phyloP scores from a whole-genome alignment of 1,140 invertebrate genomes.

The Euura lappo region DNA sequence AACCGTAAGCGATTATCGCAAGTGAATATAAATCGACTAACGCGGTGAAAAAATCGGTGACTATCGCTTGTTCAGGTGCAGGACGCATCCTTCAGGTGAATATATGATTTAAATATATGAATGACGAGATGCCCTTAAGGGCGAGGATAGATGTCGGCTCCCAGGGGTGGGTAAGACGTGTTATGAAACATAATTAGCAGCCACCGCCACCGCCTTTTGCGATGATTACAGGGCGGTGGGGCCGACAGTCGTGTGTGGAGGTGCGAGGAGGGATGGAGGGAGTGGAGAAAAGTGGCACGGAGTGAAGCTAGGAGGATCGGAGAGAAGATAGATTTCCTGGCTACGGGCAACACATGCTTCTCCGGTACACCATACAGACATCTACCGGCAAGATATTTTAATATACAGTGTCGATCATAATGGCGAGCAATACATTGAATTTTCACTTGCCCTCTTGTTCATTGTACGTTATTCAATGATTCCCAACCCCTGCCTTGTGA shows the following conservation, averaged over 20 bases:
- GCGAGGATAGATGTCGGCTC: constrained; percentile 40
- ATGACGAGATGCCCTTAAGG: constrained; percentile 59
- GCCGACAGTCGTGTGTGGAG: constrained; percentile 46
- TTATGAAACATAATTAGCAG: constrained; percentile 62
- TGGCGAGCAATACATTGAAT: constrained; percentile 1
- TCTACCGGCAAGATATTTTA: background rate
- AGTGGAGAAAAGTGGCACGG: constrained; percentile 17
- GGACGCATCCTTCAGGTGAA: constrained; percentile 39
- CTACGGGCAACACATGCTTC: constrained; percentile 32
- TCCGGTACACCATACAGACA: background rate
- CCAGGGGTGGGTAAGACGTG: constrained; percentile 59
- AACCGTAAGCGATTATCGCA: too few species aligned
- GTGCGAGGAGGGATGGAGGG: constrained; percentile 28
- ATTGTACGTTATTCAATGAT: too few species aligned
- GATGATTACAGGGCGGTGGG: constrained; percentile 60
- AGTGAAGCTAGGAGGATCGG: background rate
- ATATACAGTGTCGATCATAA: background rate
- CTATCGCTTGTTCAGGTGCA: background rate
- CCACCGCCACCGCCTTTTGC: constrained; percentile 58
- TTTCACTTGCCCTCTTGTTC: background rate
- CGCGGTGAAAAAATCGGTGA: too few species aligned
- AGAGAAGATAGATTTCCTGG: constrained; percentile 35
- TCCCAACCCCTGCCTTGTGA: too few species aligned
- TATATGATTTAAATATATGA: constrained; percentile 57
- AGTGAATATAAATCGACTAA: too few species aligned